Conservation (phyloP, 2,113 vertebrate species). For the Glaucidium brasilianum region DNA sequence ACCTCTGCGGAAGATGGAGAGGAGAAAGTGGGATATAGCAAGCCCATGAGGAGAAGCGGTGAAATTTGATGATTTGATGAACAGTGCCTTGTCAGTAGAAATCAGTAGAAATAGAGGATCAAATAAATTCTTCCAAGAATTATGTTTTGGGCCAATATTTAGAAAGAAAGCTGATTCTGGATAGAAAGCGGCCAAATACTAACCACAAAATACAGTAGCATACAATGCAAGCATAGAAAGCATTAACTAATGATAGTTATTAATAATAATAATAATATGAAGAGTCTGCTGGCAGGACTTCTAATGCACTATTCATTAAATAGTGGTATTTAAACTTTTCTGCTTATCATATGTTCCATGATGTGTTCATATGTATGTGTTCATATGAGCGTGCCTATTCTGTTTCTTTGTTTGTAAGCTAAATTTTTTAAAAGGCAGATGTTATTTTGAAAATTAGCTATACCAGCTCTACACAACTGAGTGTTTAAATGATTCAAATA, state of each 20-base stretch:
- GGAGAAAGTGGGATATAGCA: background rate
- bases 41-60: background rate
- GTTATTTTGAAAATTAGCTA: background rate
- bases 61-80: background rate
- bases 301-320: background rate
- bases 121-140: background rate
- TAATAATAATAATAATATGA: background rate
- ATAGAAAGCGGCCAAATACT: background rate
- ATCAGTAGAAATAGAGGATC: background rate
- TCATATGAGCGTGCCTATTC: background rate
- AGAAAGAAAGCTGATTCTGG: background rate
- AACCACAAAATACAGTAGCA: background rate
- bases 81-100: background rate
- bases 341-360: background rate
- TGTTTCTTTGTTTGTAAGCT: background rate
- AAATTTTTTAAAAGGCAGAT: background rate
- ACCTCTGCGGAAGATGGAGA: background rate
- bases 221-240: background rate
- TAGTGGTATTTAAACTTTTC: background rate
- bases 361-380: background rate
- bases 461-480: background rate
- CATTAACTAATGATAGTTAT: background rate
- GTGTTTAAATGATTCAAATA: background rate
- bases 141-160: background rate
- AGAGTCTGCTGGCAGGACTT: background rate